Evolutionary conservation across 2,797 vertebrate species (phyloP).

Genomic region (Pseudopleuronectes americanus): DNA sequence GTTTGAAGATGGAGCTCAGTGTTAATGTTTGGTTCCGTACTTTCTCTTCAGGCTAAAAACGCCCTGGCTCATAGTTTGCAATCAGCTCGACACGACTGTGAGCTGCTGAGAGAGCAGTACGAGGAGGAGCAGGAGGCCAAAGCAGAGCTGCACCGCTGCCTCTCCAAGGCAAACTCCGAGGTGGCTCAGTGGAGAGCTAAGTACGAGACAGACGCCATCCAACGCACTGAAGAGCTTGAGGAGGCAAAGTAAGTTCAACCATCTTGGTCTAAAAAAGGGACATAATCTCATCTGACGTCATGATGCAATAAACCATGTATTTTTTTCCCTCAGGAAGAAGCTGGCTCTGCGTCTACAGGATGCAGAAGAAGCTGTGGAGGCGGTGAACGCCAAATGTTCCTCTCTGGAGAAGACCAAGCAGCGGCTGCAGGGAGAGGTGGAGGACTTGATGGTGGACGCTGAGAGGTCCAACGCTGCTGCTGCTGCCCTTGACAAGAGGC

Average conservation of each 20-base stretch:
- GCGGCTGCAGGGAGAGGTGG: constrained; percentile 78
- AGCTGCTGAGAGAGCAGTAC: constrained; percentile 86
- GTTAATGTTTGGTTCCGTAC: background rate
- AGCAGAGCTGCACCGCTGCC: constrained; percentile 82
- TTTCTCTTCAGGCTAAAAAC: constrained; percentile 81
- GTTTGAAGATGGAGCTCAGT: background rate
- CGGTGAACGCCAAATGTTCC: constrained; percentile 86
- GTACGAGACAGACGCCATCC: constrained; percentile 88
- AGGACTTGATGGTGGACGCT: constrained; percentile 79
- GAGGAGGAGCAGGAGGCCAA: constrained; percentile 88
- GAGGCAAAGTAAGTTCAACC: constrained; percentile 84
- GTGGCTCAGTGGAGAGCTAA: constrained; percentile 88
- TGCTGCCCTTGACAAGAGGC: constrained; percentile 84
- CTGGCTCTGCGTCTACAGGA: constrained; percentile 88
- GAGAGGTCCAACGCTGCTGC: constrained; percentile 80
- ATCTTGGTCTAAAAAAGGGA: too few species aligned
- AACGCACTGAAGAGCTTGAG: constrained; percentile 86
- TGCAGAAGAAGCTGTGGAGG: constrained; percentile 86
- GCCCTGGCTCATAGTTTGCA: constrained; percentile 86
- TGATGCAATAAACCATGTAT: background rate
- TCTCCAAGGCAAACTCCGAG: constrained; percentile 87
- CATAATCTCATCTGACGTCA: too few species aligned
- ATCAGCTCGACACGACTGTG: constrained; percentile 88
- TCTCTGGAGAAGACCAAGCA: constrained; percentile 91
- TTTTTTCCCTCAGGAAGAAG: constrained; percentile 81